These are phyloP conservation scores for Rhagoletis zephyria DNA, from an alignment of 1,140 invertebrate species.

Conservation along the genomic window DNA sequence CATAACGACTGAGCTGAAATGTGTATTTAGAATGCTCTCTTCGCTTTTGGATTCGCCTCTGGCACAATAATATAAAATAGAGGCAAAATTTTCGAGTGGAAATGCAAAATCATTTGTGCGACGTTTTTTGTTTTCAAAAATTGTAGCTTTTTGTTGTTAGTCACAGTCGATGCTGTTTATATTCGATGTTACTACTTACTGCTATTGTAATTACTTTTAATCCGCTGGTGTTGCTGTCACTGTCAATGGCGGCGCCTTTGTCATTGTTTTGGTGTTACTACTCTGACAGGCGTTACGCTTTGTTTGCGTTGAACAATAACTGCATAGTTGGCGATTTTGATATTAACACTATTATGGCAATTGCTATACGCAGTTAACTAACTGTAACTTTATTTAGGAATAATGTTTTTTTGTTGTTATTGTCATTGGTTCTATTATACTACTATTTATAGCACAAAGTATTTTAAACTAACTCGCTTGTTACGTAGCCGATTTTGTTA, in stretches of 20 bases:
- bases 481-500: background rate
- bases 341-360: background rate
- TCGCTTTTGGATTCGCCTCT: too few species aligned
- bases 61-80: too few species aligned
- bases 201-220: background rate
- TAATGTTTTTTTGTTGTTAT: background rate
- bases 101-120: background rate
- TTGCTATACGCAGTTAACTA: background rate
- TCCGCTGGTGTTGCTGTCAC: background rate
- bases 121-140: background rate
- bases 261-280: background rate
- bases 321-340: background rate
- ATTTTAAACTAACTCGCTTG: background rate
- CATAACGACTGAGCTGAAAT: too few species aligned
- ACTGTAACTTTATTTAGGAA: background rate
- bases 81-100: background rate
- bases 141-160: too few species aligned
- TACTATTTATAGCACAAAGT: background rate
- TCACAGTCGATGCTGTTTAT: too few species aligned
- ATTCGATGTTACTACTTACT: too few species aligned
- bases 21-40: too few species aligned
- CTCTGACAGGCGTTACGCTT: constrained; percentile 24
- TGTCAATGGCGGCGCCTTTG: constrained; percentile 18
- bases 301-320: background rate
- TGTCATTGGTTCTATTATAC: background rate